A percentile compares a stretch with the other conserved stretches of the same genome.
Conservation (phyloP, 2,888 invertebrate genomes). For the Pedicia rivosa region DNA sequence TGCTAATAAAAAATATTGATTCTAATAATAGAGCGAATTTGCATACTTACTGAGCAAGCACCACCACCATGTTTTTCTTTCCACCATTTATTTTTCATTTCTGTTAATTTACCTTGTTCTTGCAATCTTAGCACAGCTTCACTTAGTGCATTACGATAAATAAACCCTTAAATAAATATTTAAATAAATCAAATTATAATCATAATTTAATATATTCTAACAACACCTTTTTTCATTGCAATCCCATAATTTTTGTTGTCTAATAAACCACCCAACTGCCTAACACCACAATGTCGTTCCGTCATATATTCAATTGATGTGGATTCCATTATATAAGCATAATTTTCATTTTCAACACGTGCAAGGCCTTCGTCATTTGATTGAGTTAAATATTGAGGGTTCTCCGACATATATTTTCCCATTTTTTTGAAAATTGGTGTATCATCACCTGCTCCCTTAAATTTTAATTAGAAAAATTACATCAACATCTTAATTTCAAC, state of each 20-base stretch:
- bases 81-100: slow-evolving; percentile 83
- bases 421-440: slow-evolving; percentile 63
- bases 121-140: slow-evolving; percentile 70
- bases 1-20: too few species aligned
- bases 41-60: slow-evolving; percentile 43
- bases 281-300: slow-evolving; percentile 46
- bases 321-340: slow-evolving; percentile 69
- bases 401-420: slow-evolving; percentile 57
- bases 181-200: too few species aligned
- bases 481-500: too few species aligned
- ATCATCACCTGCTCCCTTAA: slow-evolving; percentile 71
- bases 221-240: slow-evolving; percentile 47
- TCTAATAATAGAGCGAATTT: too few species aligned
- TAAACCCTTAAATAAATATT: slow-evolving; percentile 20
- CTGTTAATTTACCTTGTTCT: slow-evolving; percentile 61
- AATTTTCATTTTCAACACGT: slow-evolving; percentile 34
- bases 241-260: slow-evolving; percentile 63
- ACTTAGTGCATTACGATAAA: slow-evolving; percentile 58
- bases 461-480: too few species aligned
- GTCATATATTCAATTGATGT: slow-evolving; percentile 58
- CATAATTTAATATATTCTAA: background rate
- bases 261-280: slow-evolving; percentile 41
- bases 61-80: slow-evolving; percentile 64
- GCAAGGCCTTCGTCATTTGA: slow-evolving; percentile 41
- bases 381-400: slow-evolving; percentile 37